Conservation (phyloP, 2,797 vertebrate species). For the Sylvilagus floridanus region DNA sequence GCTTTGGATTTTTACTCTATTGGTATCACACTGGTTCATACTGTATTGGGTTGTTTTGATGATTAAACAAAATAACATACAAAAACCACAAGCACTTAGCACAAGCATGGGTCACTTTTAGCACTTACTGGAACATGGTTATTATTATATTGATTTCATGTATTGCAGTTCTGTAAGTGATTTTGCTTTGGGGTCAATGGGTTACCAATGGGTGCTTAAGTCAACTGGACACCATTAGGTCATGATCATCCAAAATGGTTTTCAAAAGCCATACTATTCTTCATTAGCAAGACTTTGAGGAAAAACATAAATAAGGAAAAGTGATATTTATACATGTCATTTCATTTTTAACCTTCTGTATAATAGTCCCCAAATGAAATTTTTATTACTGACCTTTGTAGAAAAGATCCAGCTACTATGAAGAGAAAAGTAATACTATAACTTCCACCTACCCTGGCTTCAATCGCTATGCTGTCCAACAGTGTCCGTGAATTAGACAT, state of each 20-base stretch:
- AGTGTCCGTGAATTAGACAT: constrained; percentile 73
- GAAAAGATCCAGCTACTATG: constrained; percentile 56
- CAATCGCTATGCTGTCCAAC: constrained; percentile 21
- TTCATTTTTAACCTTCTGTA: constrained; percentile 47
- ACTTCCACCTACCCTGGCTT: constrained; percentile 53
- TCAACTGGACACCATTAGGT: background rate
- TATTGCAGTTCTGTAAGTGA: background rate
- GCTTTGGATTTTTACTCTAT: background rate
- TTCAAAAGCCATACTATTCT: constrained; percentile 38
- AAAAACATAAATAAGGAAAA: constrained; percentile 46
- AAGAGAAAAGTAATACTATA: background rate
- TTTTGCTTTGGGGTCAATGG: constrained; percentile 43
- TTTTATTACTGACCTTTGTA: constrained; percentile 61
- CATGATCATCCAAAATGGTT: background rate
- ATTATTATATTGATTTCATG: constrained; percentile 1
- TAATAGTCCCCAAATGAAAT: constrained; percentile 36
- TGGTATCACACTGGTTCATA: background rate
- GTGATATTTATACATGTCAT: background rate
- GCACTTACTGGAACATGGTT: background rate
- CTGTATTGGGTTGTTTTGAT: background rate
- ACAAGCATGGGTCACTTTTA: background rate
- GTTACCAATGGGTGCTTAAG: background rate
- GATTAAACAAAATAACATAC: background rate
- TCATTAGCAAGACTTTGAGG: background rate
- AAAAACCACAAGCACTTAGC: background rate